phyloP scores from a whole-genome alignment of 2,888 invertebrate species.

The Pollenia labialis region DNA sequence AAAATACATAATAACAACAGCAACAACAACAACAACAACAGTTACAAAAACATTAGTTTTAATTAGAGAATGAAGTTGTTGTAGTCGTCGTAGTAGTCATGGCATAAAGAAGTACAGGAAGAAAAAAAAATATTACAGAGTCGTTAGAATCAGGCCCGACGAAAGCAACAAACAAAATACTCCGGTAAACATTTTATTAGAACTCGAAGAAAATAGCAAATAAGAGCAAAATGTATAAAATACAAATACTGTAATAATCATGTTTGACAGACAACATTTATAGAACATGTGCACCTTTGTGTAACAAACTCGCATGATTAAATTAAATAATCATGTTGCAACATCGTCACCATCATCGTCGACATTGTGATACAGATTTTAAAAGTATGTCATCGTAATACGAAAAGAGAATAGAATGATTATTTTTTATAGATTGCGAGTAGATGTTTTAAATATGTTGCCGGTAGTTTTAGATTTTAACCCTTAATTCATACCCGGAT shows the following conservation, averaged over 20 bases:
- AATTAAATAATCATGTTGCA: constrained; percentile 80
- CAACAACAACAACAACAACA: constrained; percentile 20
- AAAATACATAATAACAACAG: constrained; percentile 43
- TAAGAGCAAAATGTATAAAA: constrained; percentile 65
- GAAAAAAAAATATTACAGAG: not conserved
- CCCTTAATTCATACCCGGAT: too few relatives aligned
- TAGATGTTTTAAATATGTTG: too few relatives aligned
- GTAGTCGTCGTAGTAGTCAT: constrained; percentile 25
- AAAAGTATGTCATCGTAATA: not conserved
- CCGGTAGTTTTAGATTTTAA: too few relatives aligned
- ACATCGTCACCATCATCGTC: constrained; percentile 48
- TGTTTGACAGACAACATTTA: constrained; percentile 78
- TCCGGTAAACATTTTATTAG: constrained; percentile 5
- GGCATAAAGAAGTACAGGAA: not conserved
- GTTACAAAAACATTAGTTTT: constrained; percentile 68
- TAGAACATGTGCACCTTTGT: constrained; percentile 48
- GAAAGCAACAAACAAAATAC: constrained; percentile 47
- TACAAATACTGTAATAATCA: constrained; percentile 80
- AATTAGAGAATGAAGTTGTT: constrained; percentile 66
- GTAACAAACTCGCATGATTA: constrained; percentile 75
- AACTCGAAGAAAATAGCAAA: constrained; percentile 1
- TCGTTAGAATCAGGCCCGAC: constrained; percentile 17
- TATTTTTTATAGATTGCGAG: too few relatives aligned
- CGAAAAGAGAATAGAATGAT: too few relatives aligned
- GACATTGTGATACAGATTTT: not conserved